Percentiles rank a stretch among this genome's conserved stretches.
Conservation (phyloP, 2,797 vertebrate genomes). For the Rhabdophis nuchalis region DNA sequence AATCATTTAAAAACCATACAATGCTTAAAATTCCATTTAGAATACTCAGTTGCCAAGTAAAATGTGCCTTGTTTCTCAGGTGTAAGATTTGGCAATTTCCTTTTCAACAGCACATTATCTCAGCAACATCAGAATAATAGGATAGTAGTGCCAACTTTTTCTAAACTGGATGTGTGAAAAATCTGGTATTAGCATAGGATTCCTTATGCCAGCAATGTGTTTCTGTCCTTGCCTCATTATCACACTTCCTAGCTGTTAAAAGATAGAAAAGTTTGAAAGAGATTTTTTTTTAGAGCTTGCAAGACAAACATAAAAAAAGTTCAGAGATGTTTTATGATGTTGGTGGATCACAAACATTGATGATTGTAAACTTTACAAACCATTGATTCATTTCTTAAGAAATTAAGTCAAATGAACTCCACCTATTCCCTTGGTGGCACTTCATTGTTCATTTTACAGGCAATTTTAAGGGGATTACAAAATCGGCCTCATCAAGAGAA, state of each 20-base stretch:
- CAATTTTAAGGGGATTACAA: slow-evolving; percentile 24
- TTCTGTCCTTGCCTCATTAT: slow-evolving; percentile 73
- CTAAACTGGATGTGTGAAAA: slow-evolving; percentile 62
- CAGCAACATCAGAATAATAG: slow-evolving; percentile 54
- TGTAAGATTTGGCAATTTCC: slow-evolving; percentile 69
- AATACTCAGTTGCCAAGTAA: slow-evolving; percentile 52
- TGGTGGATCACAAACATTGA: slow-evolving; percentile 49
- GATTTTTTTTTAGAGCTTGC: slow-evolving; percentile 6
- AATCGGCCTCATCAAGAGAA: slow-evolving; percentile 34
- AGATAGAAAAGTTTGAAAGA: slow-evolving; percentile 58
- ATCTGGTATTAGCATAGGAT: slow-evolving; percentile 53
- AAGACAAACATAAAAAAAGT: slow-evolving; percentile 31
- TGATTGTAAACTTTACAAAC: slow-evolving; percentile 39
- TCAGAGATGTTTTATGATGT: slow-evolving; percentile 51
- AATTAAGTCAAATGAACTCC: slow-evolving; percentile 56
- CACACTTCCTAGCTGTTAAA: slow-evolving; percentile 58
- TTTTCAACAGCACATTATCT: slow-evolving; percentile 61
- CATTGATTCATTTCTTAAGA: slow-evolving; percentile 37
- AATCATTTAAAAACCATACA: slow-evolving; percentile 19
- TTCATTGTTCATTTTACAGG: slow-evolving; percentile 29
- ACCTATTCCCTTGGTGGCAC: slow-evolving; percentile 47
- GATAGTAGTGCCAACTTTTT: slow-evolving; percentile 61
- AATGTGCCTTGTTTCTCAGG: slow-evolving; percentile 63
- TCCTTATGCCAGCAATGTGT: slow-evolving; percentile 64
- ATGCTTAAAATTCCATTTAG: slow-evolving; percentile 61